Conservation (phyloP, 2,888 invertebrate species). For the Desoria tigrina region DNA sequence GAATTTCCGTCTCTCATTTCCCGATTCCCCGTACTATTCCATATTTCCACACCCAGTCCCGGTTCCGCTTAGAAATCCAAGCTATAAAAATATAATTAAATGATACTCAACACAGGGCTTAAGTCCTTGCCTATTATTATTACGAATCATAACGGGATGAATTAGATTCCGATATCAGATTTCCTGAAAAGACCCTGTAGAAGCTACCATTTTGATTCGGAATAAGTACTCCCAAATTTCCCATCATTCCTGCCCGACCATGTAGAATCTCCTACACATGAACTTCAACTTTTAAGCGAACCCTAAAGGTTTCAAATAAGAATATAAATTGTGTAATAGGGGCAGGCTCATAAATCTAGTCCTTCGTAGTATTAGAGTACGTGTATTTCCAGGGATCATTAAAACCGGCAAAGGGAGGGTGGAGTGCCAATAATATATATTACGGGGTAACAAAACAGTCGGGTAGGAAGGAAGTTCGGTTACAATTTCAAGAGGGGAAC, state of each 20-base stretch:
- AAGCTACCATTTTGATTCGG: too few relatives aligned
- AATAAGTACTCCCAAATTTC: too few relatives aligned
- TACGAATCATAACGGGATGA: too few relatives aligned
- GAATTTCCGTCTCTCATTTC: slow-evolving; percentile 9
- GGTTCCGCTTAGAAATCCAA: neutral
- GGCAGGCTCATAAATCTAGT: slow-evolving; percentile 12
- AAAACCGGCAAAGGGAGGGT: slow-evolving; percentile 16
- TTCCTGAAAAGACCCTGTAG: too few relatives aligned
- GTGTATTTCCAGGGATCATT: slow-evolving; percentile 16
- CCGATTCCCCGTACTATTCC: too few relatives aligned
- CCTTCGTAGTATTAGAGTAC: slow-evolving; percentile 2
- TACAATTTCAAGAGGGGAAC: slow-evolving; percentile 37
- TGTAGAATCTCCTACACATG: too few relatives aligned
- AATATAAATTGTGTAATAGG: slow-evolving; percentile 7
- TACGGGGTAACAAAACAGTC: slow-evolving; percentile 17
- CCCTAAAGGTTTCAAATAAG: neutral
- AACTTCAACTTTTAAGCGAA: neutral
- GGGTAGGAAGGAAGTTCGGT: slow-evolving; percentile 37
- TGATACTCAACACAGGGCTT: too few relatives aligned
- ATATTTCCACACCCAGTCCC: neutral
- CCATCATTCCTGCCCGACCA: too few relatives aligned
- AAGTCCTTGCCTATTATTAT: too few relatives aligned
- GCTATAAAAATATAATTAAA: too few relatives aligned
- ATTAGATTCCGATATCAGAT: too few relatives aligned
- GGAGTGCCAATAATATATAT: slow-evolving; percentile 11